Base-by-base conservation (phyloP, 2,888 invertebrate species). In the Brachypalpus laphriformis region DNA sequence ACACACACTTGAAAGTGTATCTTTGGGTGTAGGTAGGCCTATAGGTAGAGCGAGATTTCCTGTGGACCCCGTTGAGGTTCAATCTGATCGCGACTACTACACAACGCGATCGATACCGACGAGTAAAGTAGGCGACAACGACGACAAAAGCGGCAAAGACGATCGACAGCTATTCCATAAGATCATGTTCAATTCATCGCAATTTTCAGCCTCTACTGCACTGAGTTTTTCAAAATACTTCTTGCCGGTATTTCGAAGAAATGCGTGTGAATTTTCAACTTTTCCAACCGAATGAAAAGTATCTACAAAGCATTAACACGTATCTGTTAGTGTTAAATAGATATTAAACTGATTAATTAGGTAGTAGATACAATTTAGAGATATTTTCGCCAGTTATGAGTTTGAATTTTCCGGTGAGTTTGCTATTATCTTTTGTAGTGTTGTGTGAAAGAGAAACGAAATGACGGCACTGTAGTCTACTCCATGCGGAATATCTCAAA, bases 401-500 rank as follows among this genome's bases (percentile, higher is more conserved):
- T 70, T 56, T 45, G 71, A 74, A 65, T 45, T 65, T 80, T 63
- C 61, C 74, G 66, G 74, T 65, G 42, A 65, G 51, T 72, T 82
- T 66, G 71, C 65, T 63, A 20, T 54, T 45, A 47, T 80, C 59
- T 25, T 18, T 18, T 74, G 57, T 59, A 63, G 49, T 65, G 31
- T 63, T 75, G 65, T 78, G 81, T 61, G 70, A 80, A 59, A 80
- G 85, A 81, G 81, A 81, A 85, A 66, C 81, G 65, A 80, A 76
- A 71, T 45, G 75, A 70, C 56, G 76, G 75, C 76, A 71, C 65
- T 71, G 31, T 71, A 81, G 86, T 87, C 89, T 87, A 82, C 81
- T 87, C 86, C 85, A 80, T 85, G 87, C 87, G 87, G 88, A 89
- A 88, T 89, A 87, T 87, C 88, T 88, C 88, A 88, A 89, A 88